Conservation (phyloP, 2,113 vertebrate species). For the Phrynocephalus versicolor region DNA sequence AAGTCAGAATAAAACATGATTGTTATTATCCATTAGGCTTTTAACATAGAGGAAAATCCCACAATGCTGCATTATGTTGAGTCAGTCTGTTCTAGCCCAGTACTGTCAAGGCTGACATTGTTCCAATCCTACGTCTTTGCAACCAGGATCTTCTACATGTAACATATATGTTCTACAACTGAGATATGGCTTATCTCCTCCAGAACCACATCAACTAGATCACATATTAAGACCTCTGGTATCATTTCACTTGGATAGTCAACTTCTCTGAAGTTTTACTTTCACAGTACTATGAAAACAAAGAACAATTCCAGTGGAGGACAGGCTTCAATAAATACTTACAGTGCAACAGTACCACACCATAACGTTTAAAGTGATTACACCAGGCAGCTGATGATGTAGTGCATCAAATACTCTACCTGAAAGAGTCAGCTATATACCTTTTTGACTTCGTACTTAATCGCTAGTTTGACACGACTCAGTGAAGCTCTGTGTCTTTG, state of each 20-base stretch:
- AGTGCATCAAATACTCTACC: accelerated
- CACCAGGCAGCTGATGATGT: not conserved
- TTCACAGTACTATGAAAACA: not conserved
- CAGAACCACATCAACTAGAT: not conserved
- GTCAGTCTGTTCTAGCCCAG: not conserved
- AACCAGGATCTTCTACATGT: not conserved
- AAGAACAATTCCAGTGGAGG: not conserved
- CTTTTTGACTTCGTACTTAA: conserved; percentile 93
- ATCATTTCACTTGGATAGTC: conserved; percentile 19
- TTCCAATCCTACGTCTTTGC: not conserved
- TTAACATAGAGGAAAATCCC: not conserved
- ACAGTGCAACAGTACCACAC: not conserved
- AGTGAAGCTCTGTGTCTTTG: conserved; percentile 80
- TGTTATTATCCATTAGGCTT: not conserved
- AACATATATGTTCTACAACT: not conserved
- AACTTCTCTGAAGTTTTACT: not conserved
- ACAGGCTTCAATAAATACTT: not conserved
- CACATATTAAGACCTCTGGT: not conserved
- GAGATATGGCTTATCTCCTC: not conserved
- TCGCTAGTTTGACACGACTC: conserved; percentile 88
- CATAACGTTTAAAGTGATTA: accelerated
- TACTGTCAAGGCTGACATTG: not conserved
- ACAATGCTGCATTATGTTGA: not conserved
- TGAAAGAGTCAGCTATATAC: conserved; percentile 57
- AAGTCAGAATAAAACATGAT: not conserved